A percentile compares a stretch with the other conserved stretches of the same genome.
Conservation (phyloP, 2,888 invertebrate species). For the Tromatobia lineatoria region DNA sequence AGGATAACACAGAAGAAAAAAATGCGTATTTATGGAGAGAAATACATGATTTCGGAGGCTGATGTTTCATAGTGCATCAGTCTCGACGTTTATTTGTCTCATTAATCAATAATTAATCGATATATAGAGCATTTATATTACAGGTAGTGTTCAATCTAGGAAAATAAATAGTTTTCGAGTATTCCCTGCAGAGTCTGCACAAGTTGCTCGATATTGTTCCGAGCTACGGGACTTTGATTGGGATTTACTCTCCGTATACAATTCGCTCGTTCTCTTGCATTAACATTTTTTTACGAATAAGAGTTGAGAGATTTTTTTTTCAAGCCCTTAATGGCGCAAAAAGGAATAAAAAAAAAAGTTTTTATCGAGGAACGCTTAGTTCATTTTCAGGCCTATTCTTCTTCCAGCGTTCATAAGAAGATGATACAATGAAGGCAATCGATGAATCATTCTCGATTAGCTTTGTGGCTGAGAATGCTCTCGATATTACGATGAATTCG, state of each 20-base stretch:
- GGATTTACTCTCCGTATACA: background rate
- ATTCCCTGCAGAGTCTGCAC: constrained; percentile 6
- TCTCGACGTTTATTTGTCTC: constrained; percentile 39
- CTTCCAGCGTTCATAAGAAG: background rate
- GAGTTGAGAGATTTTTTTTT: background rate
- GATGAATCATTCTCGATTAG: constrained; percentile 40
- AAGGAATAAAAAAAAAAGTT: background rate
- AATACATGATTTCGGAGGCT: constrained; percentile 12
- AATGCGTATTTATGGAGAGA: background rate
- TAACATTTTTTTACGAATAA: background rate
- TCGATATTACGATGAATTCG: constrained; percentile 82
- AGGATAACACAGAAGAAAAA: background rate
- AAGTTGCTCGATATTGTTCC: constrained; percentile 49
- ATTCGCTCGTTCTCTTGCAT: background rate
- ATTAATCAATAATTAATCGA: constrained; percentile 41
- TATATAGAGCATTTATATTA: constrained; percentile 64
- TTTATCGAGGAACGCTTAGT: background rate
- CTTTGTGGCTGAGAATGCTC: constrained; percentile 79
- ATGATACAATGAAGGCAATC: background rate
- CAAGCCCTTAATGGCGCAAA: background rate
- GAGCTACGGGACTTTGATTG: constrained; percentile 53
- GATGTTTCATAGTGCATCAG: background rate
- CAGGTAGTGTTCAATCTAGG: constrained; percentile 61
- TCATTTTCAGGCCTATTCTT: background rate
- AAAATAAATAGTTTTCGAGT: constrained; percentile 58